Evolutionary conservation across 2,888 invertebrate species (phyloP), one percentile per base, ranked within the genome.

Genomic region (Meiosimyza platycephala): DNA sequence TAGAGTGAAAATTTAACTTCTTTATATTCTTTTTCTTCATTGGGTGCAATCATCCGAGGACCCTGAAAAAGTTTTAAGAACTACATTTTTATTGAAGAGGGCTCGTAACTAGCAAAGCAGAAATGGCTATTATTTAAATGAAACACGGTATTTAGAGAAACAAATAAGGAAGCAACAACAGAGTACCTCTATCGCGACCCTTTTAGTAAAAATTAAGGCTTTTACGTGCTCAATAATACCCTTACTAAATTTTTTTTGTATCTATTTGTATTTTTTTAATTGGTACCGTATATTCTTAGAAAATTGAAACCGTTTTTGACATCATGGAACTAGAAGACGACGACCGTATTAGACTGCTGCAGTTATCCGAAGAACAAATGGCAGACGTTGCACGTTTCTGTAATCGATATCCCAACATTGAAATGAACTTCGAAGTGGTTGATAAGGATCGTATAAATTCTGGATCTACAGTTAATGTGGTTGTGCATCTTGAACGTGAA

Each of bases 351-450:
- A 92, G 93, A 78, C 88, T 96, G 59, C 85, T 95, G 69, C 94
- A 94, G 80, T 89, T 99, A 71, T 91, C 91, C 0, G 94, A 97
- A 74, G 85, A 90, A 0, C 95, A 99, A 89, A 97, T 99, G 95
- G 96, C 96, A 0, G 99, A 99, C 85, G 99, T 99, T 1, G 99
- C 99, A 0, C 90, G 96, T 54, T 99, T 99, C 90, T 99, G 99
- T 87, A 99, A 99, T 89, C 90, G 98, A 18, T 99, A 99, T 87
- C 99, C 99, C 0, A 98, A 99, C 86, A 99, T 99, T 76, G 99
- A 99, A 84, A 91, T 99, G 84, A 93, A 92, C 0, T 98, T 97
- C 80, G 96, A 98, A 88, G 94, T 99, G 3, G 89, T 92, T 71
- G 93, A 95, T 75, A 94, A 93, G 81, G 94, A 95, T 74, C 90